Base-by-base conservation (phyloP, 1,140 invertebrate genomes). In the Aphaenogaster rudis region DNA sequence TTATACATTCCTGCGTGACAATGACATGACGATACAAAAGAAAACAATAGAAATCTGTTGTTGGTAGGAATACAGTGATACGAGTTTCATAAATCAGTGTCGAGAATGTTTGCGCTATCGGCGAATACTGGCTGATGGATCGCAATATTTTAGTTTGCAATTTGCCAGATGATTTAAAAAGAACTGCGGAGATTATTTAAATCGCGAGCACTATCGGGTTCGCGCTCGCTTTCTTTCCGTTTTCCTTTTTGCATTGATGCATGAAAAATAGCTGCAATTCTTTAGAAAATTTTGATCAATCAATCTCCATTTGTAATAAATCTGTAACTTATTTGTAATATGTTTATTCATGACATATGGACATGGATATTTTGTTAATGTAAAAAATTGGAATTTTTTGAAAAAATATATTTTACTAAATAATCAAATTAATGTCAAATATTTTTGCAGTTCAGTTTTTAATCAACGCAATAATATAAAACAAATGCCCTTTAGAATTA, bases 21-120 rank as follows among this genome's bases (percentile, higher is more conserved):
- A 54, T 50, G 50, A 74, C 48, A 61, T 21, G 57, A 54, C 59
- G n/a, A 63, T 54, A 36, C 45, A 17, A 42, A 72, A 6, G 67
- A 84, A 64, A 54, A 84, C 69, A 67, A 85, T n/a, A 48, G 42
- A 39, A 64, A 64, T 64, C 61, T 76, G 28, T 84, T 39, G 57
- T 81, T 39, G 54, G 33, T 42, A 63, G 17, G 13, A 54, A 66
- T 45, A n/a, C 3, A 36, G 15, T 50, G 48, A 64, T 78, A 78
- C 6, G 9, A 66, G n/a, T 66, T 86, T 86, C 82, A 79, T 86
- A 86, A 86, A 86, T 86, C 74, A 86, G 64, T 66, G 82, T 67
- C 74, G 28, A 28, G 28, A 33, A 50, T 54, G 36, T 77, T 28
- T 36, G 57, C 17, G 71, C 54, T 67, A 78, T 79, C 50, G 61